Base-by-base conservation (phyloP, 1,140 invertebrate species). In the Calosoma granatense region DNA sequence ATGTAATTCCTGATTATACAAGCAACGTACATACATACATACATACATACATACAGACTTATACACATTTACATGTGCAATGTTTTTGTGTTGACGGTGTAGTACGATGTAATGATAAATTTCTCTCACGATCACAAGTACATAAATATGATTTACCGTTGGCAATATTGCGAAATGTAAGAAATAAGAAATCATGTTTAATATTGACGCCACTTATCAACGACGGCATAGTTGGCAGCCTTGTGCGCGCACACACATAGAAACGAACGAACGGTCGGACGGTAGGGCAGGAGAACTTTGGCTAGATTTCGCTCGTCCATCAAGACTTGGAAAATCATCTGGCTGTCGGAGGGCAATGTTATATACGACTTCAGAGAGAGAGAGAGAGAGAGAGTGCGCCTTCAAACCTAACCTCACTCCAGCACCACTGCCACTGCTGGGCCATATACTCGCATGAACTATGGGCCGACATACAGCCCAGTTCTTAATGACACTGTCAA, bases 401-500 rank as follows among this genome's bases (percentile, higher is more conserved):
- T 41, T 41, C 55, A 60, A 3, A n/a, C n/a, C n/a, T n/a, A n/a
- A n/a, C n/a, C n/a, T n/a, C n/a, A n/a, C n/a, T n/a, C n/a, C n/a
- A n/a, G n/a, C n/a, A n/a, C n/a, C n/a, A n/a, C n/a, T 36, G n/a
- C 26, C 26, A n/a, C 26, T n/a, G 26, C 26, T 36, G 6, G 6
- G 26, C 26, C 26, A n/a, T n/a, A n/a, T n/a, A n/a, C n/a, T 36
- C 26, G 26, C 26, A 36, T 69, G 67, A 69, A 65, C 59, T 67
- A 69, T 68, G 60, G n/a, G 67, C 66, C 67, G 65, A 67, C 63
- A 67, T 63, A 59, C 61, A 62, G 62, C 63, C 63, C 41, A 43
- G 62, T 65, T 69, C 67, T 68, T 69, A 69, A 70, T 68, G 66
- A 68, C 64, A 68, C 64, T 67, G 67, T 68, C 64, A 68, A 67